These are phyloP conservation scores for Malthinus seriepunctatus DNA, from an alignment of 2,888 invertebrate species.

Conservation along the genomic window DNA sequence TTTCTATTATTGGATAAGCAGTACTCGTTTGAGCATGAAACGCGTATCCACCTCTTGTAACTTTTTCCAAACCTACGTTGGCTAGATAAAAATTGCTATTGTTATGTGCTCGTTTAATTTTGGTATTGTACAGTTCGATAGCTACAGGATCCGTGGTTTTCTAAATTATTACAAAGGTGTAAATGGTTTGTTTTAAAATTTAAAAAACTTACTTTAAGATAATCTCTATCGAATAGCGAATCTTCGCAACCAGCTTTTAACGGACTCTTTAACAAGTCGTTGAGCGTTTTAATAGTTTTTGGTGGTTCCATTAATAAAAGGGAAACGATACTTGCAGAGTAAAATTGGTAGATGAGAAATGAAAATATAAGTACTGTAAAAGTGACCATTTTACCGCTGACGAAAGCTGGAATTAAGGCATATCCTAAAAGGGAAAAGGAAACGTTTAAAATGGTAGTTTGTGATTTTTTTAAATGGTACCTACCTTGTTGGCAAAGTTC, in stretches of 20 bases:
- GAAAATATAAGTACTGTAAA: conserved; percentile 56
- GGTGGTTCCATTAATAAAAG: conserved; percentile 65
- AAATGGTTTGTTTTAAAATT: not conserved
- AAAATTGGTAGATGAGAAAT: conserved; percentile 68
- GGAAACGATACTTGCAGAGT: conserved; percentile 71
- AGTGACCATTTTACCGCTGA: conserved; percentile 43
- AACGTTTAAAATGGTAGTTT: not conserved
- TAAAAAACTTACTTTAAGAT: conserved; percentile 59
- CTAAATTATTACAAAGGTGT: conserved; percentile 49
- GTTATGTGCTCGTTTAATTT: conserved; percentile 52
- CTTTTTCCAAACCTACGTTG: conserved; percentile 61
- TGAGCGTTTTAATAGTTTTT: conserved; percentile 62
- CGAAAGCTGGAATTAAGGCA: conserved; percentile 32
- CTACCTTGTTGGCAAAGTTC: conserved; percentile 50
- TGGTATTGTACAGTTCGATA: conserved; percentile 61
- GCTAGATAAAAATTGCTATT: conserved; percentile 58
- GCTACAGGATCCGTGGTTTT: conserved; percentile 66
- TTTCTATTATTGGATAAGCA: conserved; percentile 69
- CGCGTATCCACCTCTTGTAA: conserved; percentile 69
- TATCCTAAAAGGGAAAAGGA: not conserved
- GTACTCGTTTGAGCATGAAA: conserved; percentile 70
- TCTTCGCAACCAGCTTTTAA: conserved; percentile 67
- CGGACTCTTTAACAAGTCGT: conserved; percentile 62
- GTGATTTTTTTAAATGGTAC: not conserved
- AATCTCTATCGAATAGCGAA: conserved; percentile 65